Conservation (phyloP, 2,113 vertebrate genomes). For the Aegotheles bennettii region DNA sequence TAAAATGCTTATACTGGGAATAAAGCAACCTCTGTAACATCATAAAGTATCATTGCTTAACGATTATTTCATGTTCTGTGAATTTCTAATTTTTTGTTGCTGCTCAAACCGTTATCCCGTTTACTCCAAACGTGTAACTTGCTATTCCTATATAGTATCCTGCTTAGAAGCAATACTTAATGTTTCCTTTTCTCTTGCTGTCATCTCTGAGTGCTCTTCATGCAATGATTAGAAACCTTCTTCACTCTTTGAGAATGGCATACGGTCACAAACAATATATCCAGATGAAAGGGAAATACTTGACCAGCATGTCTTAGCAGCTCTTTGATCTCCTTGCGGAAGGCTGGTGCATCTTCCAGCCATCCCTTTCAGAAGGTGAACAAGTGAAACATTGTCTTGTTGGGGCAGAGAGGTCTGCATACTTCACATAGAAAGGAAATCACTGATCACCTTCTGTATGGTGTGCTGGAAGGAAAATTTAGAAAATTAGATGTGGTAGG, state of each 20-base stretch:
- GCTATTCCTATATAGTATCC: background rate
- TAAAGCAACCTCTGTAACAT: background rate
- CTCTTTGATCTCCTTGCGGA: slow-evolving; percentile 60
- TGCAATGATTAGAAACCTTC: slow-evolving; percentile 55
- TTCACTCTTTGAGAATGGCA: background rate
- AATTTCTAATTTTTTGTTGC: background rate
- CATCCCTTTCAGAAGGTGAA: background rate
- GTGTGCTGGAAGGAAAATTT: background rate
- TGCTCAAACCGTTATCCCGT: background rate
- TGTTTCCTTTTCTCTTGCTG: slow-evolving; percentile 15
- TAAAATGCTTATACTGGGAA: too few species aligned
- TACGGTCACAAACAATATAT: slow-evolving; percentile 36
- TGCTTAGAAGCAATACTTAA: slow-evolving; percentile 13
- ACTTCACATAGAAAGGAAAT: slow-evolving; percentile 10
- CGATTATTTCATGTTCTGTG: background rate
- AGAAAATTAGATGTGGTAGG: background rate
- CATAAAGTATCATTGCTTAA: background rate
- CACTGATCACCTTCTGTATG: background rate
- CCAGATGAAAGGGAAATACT: slow-evolving; percentile 62
- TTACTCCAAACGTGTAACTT: background rate
- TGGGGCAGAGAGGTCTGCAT: slow-evolving; percentile 44
- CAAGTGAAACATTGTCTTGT: slow-evolving; percentile 52
- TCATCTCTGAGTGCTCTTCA: background rate
- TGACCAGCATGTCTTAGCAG: slow-evolving; percentile 20
- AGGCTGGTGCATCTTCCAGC: slow-evolving; percentile 45